Percentiles rank a stretch among this genome's conserved stretches.
These are phyloP conservation scores for Uria aalge DNA, from an alignment of 2,113 vertebrate genomes.

Conservation along the genomic window DNA sequence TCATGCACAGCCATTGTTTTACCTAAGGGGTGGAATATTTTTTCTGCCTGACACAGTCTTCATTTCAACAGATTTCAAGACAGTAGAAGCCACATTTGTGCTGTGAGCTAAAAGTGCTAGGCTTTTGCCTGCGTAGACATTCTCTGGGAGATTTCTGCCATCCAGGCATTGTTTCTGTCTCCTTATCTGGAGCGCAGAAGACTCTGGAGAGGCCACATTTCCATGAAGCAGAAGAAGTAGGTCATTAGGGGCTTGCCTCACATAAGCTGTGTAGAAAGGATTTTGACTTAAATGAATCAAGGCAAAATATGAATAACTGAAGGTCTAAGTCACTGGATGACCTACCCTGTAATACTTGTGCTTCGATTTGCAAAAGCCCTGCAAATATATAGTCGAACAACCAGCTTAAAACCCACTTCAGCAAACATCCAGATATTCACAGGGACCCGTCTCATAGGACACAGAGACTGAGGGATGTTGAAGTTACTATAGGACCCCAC, in stretches of 20 bases:
- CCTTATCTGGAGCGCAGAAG: not conserved
- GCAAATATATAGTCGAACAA: accelerated
- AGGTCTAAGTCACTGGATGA: not conserved
- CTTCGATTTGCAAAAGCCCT: not conserved
- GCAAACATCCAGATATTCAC: not conserved
- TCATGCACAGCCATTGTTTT: constrained; percentile 4
- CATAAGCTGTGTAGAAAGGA: not conserved
- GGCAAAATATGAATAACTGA: not conserved
- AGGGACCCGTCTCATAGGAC: not conserved
- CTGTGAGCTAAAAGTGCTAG: constrained; percentile 3
- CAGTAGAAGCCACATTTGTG: not conserved
- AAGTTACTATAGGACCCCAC: not conserved
- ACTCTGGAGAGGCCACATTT: not conserved
- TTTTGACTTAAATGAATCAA: not conserved
- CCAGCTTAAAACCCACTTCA: not conserved
- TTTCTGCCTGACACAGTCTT: constrained; percentile 9
- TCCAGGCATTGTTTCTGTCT: not conserved
- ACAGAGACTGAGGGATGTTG: not conserved
- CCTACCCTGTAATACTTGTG: not conserved
- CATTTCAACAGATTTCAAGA: constrained; percentile 35
- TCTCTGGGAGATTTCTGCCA: not conserved
- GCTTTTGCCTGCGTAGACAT: not conserved
- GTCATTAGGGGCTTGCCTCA: not conserved
- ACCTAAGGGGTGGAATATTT: constrained; percentile 39
- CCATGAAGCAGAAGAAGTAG: not conserved